Evolutionary conservation across 2,113 vertebrate genomes (phyloP), one percentile per base, ranked within the genome.

Genomic region (Genyomyrus donnyi): DNA sequence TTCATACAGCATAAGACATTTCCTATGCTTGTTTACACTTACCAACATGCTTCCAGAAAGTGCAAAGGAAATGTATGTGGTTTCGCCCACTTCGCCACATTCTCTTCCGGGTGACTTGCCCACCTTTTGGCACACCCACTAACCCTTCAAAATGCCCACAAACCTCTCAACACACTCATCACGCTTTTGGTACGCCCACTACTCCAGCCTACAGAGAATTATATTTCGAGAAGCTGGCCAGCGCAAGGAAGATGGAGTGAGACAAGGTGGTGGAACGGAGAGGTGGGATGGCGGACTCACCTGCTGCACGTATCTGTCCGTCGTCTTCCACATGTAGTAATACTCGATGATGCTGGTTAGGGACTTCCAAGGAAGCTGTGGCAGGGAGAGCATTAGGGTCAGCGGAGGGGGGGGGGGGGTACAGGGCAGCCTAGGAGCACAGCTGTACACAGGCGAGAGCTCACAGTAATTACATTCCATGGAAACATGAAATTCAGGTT

Each of bases 251-350:
- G 77, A 83, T 4, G 17, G 31, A 80, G 74, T 17, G 74, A 80
- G 27, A n/a, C 9, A 80, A 39, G 17, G 31, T 27, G 74, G 31
- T 39, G 74, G 74, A 31, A 35, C 13, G 5, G n/a, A 2, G 35
- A 35, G 35, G 15, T 1, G 7, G 35, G 7, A 21, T 11, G 42
- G 77, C 77, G 3, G 39, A 5, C 19, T 4, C 74, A 89, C 89
- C 89, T 89, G 96, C 70, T 97, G 96, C 48, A 97, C 96, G 0
- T 97, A 97, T 97, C 96, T 96, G 93, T 97, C 96, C 88, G 96
- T 97, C 89, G 96, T 97, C 92, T 97, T 97, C 96, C 96, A 97
- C 96, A 97, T 97, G 91, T 97, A 97, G 89, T 97, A 97, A 93
- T 96, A 97, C 46, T 97, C 96, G 91, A 97, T 95, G 94, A 97